Percentiles rank a stretch among this genome's conserved stretches.
These are phyloP conservation scores for Neosilurus mollespiculum DNA, from an alignment of 2,797 vertebrate species.

Conservation along the genomic window DNA sequence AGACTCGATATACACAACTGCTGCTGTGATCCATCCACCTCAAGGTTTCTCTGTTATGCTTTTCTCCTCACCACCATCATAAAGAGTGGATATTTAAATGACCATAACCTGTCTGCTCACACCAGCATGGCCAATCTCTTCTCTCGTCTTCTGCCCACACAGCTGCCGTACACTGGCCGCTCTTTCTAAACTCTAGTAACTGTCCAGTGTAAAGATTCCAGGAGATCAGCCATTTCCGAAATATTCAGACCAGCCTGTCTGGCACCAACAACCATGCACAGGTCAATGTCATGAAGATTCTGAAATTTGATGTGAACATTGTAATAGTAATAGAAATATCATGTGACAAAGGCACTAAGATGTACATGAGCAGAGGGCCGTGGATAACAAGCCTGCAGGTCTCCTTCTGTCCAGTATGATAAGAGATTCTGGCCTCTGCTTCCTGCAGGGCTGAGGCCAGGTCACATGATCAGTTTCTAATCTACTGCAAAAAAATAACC, in stretches of 20 bases:
- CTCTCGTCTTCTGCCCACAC: too few species aligned
- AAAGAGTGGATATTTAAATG: too few species aligned
- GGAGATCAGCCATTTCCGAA: background rate
- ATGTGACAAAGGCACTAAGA: background rate
- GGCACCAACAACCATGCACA: background rate
- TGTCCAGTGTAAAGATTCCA: background rate
- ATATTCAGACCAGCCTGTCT: background rate
- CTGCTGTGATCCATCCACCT: too few species aligned
- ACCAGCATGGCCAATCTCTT: too few species aligned
- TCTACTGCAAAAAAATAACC: slow-evolving; percentile 5
- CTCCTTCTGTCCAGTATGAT: slow-evolving; percentile 16
- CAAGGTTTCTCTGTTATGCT: background rate
- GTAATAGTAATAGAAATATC: background rate
- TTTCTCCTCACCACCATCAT: background rate
- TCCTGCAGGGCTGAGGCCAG: slow-evolving; percentile 14
- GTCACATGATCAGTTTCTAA: slow-evolving; percentile 14
- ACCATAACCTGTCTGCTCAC: too few species aligned
- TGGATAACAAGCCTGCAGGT: background rate
- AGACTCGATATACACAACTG: too few species aligned
- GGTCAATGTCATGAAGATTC: background rate
- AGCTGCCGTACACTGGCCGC: too few species aligned
- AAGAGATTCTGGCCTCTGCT: slow-evolving; percentile 12
- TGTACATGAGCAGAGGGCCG: background rate
- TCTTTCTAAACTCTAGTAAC: background rate
- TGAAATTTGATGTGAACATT: background rate